Conservation (phyloP, 2,113 vertebrate species). For the Entelurus aequoreus region DNA sequence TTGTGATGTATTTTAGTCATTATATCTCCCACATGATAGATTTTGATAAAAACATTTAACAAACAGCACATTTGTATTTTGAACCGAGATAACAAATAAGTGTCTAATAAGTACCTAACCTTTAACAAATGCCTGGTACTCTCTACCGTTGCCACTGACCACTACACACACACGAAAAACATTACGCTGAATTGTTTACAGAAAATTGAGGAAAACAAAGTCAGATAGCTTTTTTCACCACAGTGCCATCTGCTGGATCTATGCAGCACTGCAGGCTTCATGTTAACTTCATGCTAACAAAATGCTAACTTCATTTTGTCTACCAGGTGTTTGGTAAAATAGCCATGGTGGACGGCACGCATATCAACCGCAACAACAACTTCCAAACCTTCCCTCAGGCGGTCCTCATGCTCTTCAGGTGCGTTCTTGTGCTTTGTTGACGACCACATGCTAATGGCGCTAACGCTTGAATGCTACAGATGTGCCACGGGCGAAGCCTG, state of each 20-base stretch:
- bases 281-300: not conserved
- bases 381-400: conserved; percentile 98
- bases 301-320: not conserved
- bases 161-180: too few species aligned
- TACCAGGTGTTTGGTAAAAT: conserved; percentile 95
- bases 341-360: conserved; percentile 92
- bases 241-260: not conserved
- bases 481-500: conserved; percentile 97
- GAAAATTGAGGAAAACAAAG: too few species aligned
- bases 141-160: too few species aligned
- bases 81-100: too few species aligned
- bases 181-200: too few species aligned
- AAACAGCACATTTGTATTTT: too few species aligned
- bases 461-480: conserved; percentile 53
- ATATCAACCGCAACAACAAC: conserved; percentile 99
- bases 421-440: conserved; percentile 9
- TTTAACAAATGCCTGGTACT: too few species aligned
- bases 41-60: too few species aligned
- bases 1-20: too few species aligned
- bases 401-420: conserved; percentile 96
- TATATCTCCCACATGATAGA: too few species aligned
- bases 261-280: too few species aligned
- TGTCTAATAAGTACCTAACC: too few species aligned
- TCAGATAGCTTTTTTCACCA: not conserved
- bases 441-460: not conserved